Conservation (phyloP, 2,888 invertebrate genomes). For the Hydraecia micacea region DNA sequence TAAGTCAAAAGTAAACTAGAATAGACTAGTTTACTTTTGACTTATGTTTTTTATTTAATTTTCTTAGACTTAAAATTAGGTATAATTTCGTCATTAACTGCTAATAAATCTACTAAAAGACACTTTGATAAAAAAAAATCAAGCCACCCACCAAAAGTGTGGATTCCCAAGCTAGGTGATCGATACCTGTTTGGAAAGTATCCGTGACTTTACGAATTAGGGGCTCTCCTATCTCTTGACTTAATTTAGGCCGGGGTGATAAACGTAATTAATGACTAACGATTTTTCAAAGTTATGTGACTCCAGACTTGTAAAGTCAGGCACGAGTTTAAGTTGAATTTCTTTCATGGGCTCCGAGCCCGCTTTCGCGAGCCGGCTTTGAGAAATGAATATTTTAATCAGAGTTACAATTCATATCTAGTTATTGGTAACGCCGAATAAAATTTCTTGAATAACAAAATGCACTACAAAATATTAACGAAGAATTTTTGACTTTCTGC, state of each 20-base stretch:
- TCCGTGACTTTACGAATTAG: constrained; percentile 65
- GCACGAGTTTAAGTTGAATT: constrained; percentile 33
- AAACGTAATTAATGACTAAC: constrained; percentile 66
- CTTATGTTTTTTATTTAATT: too few species aligned
- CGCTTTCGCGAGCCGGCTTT: too few species aligned
- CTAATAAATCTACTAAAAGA: constrained; percentile 22
- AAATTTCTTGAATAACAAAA: background rate
- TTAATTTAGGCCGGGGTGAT: constrained; percentile 67
- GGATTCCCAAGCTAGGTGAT: constrained; percentile 28
- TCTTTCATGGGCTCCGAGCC: constrained; percentile 36
- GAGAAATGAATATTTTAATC: constrained; percentile 1
- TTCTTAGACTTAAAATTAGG: background rate
- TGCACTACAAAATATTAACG: background rate
- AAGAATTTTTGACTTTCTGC: too few species aligned
- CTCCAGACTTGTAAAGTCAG: constrained; percentile 29
- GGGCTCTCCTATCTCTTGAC: constrained; percentile 65
- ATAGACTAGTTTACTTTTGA: too few species aligned
- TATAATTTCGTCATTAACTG: background rate
- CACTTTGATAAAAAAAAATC: constrained; percentile 24
- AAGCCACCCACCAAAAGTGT: constrained; percentile 4
- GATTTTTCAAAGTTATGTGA: constrained; percentile 65
- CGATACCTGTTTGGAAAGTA: constrained; percentile 58
- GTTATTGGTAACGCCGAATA: background rate
- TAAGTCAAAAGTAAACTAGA: background rate
- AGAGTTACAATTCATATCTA: background rate